Base-by-base conservation (phyloP, 2,113 vertebrate species). In the Meleagris gallopavo region DNA sequence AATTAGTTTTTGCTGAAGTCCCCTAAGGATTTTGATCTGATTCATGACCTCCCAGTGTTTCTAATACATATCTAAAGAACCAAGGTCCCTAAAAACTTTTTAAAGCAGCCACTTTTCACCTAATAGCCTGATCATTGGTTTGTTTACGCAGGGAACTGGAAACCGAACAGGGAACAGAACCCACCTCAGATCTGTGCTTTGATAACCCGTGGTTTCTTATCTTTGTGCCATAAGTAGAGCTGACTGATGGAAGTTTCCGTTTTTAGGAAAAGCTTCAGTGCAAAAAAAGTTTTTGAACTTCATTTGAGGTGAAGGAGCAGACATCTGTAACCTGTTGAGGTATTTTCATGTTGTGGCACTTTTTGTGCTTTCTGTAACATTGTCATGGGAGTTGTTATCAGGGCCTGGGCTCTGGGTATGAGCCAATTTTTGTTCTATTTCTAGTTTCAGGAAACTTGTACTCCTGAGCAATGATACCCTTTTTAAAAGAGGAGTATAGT, bases 1-100 rank as follows among this genome's bases (percentile, higher is more conserved):
- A 93, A 89, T 86, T 86, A 91, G 72, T 88, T 95, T 93, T 93
- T 90, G 14, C 46, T 86, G 6, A 85, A 93, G n/a, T 64, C 5
- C 34, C 21, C 41, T 71, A 50, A 81, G 50, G 72, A 91, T 88
- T 94, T 88, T 70, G 29, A 67, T 88, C 79, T 91, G 55, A 94
- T 67, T 90, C 94, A 95, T 91, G 92, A 90, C 38, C 19, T 93
- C 29, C 83, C 72, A 62, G 13, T 32, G 4, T 70, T 29, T 88
- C 52, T 83, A 38, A 89, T 18, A 58, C 24, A 88, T 32, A 62
- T 54, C 55, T 62, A 34, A 90, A 80, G 69, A 88, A 77, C 62
- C 75, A 73, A 71, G 38, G 64, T 25, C 20, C 62, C 50, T 55
- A 34, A 60, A 89, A 91, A 6, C 0, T 14, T 58, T 83, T 87